A percentile compares a stretch with the other conserved stretches of the same genome.
These are phyloP conservation scores for Chirona hameri DNA, from an alignment of 2,888 invertebrate species.

Conservation along the genomic window DNA sequence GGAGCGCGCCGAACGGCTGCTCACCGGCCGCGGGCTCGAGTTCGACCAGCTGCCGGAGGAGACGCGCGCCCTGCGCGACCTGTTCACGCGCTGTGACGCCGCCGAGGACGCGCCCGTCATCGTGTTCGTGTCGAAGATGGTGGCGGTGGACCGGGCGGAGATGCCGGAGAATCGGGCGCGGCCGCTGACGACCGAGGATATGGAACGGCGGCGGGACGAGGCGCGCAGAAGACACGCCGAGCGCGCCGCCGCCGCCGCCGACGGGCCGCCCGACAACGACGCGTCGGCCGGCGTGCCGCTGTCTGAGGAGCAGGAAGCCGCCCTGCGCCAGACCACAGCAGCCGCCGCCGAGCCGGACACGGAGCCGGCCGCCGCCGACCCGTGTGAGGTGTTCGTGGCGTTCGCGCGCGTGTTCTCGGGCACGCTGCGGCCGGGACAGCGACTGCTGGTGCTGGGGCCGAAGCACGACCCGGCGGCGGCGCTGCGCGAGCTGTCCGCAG, in stretches of 20 bases:
- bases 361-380: conserved; percentile 38
- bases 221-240: conserved; percentile 64
- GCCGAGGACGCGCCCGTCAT: conserved; percentile 62
- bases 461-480: conserved; percentile 75
- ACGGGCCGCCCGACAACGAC: conserved; percentile 30
- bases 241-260: conserved; percentile 34
- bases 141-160: conserved; percentile 58
- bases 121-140: conserved; percentile 70
- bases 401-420: conserved; percentile 94
- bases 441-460: conserved; percentile 75
- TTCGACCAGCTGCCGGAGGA: conserved; percentile 63
- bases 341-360: conserved; percentile 51
- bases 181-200: conserved; percentile 65
- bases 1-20: conserved; percentile 75
- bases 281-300: conserved; percentile 64
- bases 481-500: conserved; percentile 45
- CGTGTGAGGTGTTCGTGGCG: conserved; percentile 71
- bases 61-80: conserved; percentile 65
- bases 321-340: conserved; percentile 58
- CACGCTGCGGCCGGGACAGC: conserved; percentile 62
- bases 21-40: conserved; percentile 52
- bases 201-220: conserved; percentile 62
- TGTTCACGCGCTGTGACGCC: conserved; percentile 65
- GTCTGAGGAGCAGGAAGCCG: conserved; percentile 85
- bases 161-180: conserved; percentile 64